A percentile compares a stretch with the other conserved stretches of the same genome.
phyloP scores from a whole-genome alignment of 2,888 invertebrate species.

The Pachycephus smyrnensis region DNA sequence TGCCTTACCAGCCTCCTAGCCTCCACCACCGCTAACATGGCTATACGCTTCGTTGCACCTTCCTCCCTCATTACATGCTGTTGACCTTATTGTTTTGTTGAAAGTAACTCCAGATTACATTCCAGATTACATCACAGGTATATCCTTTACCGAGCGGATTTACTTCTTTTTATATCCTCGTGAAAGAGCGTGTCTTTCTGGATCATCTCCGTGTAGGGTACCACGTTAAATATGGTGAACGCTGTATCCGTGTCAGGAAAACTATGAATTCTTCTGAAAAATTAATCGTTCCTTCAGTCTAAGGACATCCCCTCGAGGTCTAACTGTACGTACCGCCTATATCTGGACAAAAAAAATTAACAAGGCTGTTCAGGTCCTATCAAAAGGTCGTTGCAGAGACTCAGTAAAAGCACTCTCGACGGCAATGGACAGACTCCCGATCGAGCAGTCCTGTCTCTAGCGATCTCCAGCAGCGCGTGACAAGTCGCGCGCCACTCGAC shows the following conservation, averaged over 20 bases:
- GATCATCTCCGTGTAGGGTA: not conserved
- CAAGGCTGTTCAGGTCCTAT: not conserved
- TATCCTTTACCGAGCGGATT: not conserved
- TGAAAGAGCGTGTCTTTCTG: not conserved
- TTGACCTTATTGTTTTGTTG: conserved; percentile 58
- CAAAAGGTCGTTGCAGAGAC: not conserved
- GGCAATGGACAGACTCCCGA: not conserved
- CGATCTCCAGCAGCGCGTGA: not conserved
- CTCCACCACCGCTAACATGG: not conserved
- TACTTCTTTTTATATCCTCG: not conserved
- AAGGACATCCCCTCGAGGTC: not conserved
- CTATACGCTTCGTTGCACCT: conserved; percentile 48
- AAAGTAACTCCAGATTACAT: conserved; percentile 37
- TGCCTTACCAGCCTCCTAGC: conserved; percentile 24
- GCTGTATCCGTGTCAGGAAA: not conserved
- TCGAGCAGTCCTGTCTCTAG: not conserved
- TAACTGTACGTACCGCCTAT: not conserved
- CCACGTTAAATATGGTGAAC: not conserved
- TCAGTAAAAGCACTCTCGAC: not conserved
- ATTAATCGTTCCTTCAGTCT: not conserved
- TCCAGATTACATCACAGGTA: not conserved
- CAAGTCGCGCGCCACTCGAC: not conserved
- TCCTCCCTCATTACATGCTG: conserved; percentile 56
- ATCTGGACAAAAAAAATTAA: too few relatives aligned
- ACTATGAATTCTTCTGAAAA: not conserved